Percentiles rank a stretch among this genome's conserved stretches.
Conservation (phyloP, 2,888 invertebrate genomes). For the Lepeophtheirus nordmannii region DNA sequence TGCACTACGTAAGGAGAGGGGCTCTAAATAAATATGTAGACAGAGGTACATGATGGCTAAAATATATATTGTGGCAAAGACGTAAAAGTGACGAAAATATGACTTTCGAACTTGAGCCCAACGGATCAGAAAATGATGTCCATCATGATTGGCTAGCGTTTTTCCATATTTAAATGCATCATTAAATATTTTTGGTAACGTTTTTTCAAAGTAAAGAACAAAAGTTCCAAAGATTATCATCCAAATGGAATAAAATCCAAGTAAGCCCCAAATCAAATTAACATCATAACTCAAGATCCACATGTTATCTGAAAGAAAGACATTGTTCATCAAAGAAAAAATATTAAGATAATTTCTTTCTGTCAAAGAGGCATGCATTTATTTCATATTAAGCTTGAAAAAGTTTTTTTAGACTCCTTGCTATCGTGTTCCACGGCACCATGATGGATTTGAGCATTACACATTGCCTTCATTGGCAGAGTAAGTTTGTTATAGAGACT, state of each 20-base stretch:
- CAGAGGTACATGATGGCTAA: background rate
- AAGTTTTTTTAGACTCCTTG: conserved; percentile 16
- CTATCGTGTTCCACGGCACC: conserved; percentile 18
- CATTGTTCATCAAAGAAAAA: no score
- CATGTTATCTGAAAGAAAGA: background rate
- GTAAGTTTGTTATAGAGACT: background rate
- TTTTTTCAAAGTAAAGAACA: background rate
- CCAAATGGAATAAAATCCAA: conserved; percentile 10
- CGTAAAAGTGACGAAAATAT: conserved; percentile 23
- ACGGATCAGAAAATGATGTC: background rate
- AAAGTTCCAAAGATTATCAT: conserved; percentile 14
- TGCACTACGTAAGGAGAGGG: background rate
- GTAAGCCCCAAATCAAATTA: conserved; percentile 19
- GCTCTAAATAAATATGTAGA: conserved; percentile 8
- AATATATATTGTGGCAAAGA: conserved; percentile 11
- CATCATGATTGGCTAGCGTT: background rate
- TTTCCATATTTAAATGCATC: conserved; percentile 20
- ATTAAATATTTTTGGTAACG: conserved; percentile 1
- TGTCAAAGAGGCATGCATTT: background rate
- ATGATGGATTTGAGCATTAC: conserved; percentile 19
- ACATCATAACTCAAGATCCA: background rate
- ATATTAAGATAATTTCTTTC: no score
- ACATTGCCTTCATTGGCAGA: conserved; percentile 12
- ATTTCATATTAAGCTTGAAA: background rate
- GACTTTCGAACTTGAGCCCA: conserved; percentile 15